These are phyloP conservation scores for Rhopalosiphum nymphaeae DNA, from an alignment of 2,888 invertebrate species.

Conservation along the genomic window DNA sequence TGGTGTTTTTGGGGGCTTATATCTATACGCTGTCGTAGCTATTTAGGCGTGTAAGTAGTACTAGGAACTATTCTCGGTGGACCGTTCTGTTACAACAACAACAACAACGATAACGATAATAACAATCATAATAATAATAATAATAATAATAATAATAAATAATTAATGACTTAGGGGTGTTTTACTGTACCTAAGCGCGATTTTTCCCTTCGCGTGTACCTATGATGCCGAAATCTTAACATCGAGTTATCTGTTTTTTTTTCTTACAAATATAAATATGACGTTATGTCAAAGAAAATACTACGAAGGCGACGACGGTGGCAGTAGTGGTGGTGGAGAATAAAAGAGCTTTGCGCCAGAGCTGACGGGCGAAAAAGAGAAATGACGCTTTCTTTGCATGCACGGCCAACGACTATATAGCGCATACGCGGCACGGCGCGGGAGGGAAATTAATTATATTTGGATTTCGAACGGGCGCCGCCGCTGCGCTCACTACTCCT, in stretches of 20 bases:
- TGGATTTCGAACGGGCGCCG: constrained; percentile 66
- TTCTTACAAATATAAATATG: constrained; percentile 48
- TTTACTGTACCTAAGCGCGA: not conserved
- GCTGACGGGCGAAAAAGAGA: constrained; percentile 65
- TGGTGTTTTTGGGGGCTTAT: not conserved
- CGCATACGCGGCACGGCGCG: constrained; percentile 8
- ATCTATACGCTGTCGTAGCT: not conserved
- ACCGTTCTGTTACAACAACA: not conserved
- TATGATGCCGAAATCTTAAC: constrained; percentile 41
- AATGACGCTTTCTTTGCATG: constrained; percentile 66
- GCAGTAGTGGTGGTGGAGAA: constrained; percentile 22
- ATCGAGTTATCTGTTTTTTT: constrained; percentile 32
- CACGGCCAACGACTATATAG: constrained; percentile 35
- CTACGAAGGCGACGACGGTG: constrained; percentile 1
- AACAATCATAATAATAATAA: not conserved
- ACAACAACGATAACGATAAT: not conserved
- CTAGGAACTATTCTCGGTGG: not conserved
- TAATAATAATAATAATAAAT: not conserved
- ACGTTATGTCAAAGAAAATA: constrained; percentile 56
- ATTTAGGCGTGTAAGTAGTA: not conserved
- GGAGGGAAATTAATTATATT: constrained; percentile 67
- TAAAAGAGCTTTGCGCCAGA: constrained; percentile 62
- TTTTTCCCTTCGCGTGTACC: not conserved
- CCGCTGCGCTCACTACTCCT: not conserved
- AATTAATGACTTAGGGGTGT: not conserved